Conservation (phyloP, 2,888 invertebrate species). For the Diadromus collaris region DNA sequence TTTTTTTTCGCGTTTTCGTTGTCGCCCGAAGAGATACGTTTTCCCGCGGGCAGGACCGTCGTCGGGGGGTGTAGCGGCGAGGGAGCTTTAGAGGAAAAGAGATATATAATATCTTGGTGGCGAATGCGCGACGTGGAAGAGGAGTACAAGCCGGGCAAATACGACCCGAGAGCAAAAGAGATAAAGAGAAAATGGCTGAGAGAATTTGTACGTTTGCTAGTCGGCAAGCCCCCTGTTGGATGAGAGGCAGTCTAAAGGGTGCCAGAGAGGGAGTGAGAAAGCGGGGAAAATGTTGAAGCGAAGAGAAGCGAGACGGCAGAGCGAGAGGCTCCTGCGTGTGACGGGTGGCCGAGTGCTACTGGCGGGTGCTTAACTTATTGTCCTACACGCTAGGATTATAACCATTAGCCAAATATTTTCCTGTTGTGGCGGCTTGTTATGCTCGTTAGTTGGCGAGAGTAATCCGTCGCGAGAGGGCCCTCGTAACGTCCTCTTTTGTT, state of each 20-base stretch:
- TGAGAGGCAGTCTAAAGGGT: conserved; percentile 41
- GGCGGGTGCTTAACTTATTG: conserved; percentile 76
- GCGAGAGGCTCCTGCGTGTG: conserved; percentile 67
- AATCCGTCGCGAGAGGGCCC: conserved; percentile 68
- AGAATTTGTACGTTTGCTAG: conserved; percentile 53
- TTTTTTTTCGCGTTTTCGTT: conserved; percentile 1
- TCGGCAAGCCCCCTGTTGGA: conserved; percentile 51
- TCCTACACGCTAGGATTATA: conserved; percentile 74
- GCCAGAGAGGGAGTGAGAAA: conserved; percentile 34
- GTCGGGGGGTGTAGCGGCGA: not conserved
- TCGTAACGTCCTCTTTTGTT: conserved; percentile 69
- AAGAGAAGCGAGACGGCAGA: conserved; percentile 46
- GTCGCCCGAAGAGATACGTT: conserved; percentile 34
- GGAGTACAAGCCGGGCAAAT: conserved; percentile 25
- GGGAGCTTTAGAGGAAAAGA: conserved; percentile 38
- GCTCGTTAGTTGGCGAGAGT: conserved; percentile 72
- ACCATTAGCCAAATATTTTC: conserved; percentile 76
- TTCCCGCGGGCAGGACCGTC: conserved; percentile 12
- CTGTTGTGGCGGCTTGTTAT: conserved; percentile 72
- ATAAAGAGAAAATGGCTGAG: conserved; percentile 44
- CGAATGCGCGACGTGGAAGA: conserved; percentile 36
- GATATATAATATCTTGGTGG: conserved; percentile 43
- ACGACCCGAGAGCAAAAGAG: conserved; percentile 30
- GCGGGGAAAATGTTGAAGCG: conserved; percentile 45
- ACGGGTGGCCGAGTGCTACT: conserved; percentile 74